These are phyloP conservation scores for Apeltes quadracus DNA, from an alignment of 2,113 vertebrate genomes.

Conservation along the genomic window DNA sequence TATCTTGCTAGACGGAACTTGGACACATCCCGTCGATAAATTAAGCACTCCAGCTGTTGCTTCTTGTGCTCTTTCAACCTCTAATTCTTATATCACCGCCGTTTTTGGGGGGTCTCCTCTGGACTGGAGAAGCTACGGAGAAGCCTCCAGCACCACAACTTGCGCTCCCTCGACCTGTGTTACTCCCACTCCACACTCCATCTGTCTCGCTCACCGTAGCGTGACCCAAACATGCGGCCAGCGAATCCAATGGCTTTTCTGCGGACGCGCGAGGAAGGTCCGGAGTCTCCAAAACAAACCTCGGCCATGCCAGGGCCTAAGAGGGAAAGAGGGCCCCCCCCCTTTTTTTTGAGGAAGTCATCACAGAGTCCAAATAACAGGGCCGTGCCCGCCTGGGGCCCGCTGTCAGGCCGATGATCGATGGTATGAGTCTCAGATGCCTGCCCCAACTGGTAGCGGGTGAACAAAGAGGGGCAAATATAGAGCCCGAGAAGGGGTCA, in stretches of 20 bases:
- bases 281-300: constrained; percentile 77
- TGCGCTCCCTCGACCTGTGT: constrained; percentile 48
- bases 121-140: constrained; percentile 47
- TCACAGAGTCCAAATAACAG: constrained; percentile 79
- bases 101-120: constrained; percentile 21
- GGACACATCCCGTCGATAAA: constrained; percentile 49
- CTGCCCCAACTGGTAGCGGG: constrained; percentile 69
- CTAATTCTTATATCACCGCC: constrained; percentile 37
- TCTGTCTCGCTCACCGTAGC: constrained; percentile 73
- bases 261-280: constrained; percentile 70
- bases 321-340: constrained; percentile 68
- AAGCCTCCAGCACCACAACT: constrained; percentile 56
- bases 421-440: constrained; percentile 71
- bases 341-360: constrained; percentile 73
- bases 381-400: constrained; percentile 75
- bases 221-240: constrained; percentile 73
- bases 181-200: constrained; percentile 63
- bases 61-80: constrained; percentile 30
- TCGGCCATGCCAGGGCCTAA: constrained; percentile 72
- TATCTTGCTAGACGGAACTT: constrained; percentile 40
- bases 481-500: constrained; percentile 75
- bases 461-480: constrained; percentile 79
- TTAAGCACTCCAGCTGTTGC: constrained; percentile 45
- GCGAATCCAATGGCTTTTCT: constrained; percentile 67
- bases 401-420: constrained; percentile 78